Evolutionary conservation across 2,113 vertebrate species (phyloP).

Genomic region (Hippocampus mohnikei): DNA sequence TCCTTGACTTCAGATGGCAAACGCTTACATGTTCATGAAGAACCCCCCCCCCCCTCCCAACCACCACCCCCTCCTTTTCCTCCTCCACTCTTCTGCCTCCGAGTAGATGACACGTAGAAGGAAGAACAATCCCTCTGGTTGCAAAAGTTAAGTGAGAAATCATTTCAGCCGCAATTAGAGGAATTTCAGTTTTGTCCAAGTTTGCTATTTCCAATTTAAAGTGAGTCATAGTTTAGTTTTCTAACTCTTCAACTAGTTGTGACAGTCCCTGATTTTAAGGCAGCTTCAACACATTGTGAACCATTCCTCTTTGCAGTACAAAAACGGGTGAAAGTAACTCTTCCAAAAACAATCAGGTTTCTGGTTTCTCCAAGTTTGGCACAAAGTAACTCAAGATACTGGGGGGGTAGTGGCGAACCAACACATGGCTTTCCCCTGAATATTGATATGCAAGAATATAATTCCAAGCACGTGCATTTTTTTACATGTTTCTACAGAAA

Average conservation of each 20-base stretch:
- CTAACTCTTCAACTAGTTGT: neutral
- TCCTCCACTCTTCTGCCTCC: neutral
- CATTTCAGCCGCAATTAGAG: neutral
- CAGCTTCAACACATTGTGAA: no score
- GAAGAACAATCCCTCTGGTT: neutral
- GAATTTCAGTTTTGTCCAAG: neutral
- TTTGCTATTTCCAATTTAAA: neutral
- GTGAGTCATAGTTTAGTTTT: neutral
- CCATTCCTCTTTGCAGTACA: neutral
- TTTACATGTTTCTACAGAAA: no score
- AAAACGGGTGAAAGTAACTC: neutral
- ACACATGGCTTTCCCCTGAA: neutral
- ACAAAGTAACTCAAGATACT: neutral
- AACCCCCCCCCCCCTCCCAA: neutral
- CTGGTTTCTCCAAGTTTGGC: neutral
- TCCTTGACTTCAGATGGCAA: conserved; percentile 5
- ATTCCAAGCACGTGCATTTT: neutral
- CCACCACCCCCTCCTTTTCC: neutral
- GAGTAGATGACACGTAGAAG: neutral
- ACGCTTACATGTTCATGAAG: neutral
- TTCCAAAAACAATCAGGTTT: neutral
- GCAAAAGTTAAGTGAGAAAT: neutral
- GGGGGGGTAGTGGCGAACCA: neutral
- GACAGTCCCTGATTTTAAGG: no score
- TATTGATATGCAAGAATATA: neutral